These are phyloP conservation scores for Harpagoxenus sublaevis DNA, from an alignment of 2,888 invertebrate species.

Conservation along the genomic window DNA sequence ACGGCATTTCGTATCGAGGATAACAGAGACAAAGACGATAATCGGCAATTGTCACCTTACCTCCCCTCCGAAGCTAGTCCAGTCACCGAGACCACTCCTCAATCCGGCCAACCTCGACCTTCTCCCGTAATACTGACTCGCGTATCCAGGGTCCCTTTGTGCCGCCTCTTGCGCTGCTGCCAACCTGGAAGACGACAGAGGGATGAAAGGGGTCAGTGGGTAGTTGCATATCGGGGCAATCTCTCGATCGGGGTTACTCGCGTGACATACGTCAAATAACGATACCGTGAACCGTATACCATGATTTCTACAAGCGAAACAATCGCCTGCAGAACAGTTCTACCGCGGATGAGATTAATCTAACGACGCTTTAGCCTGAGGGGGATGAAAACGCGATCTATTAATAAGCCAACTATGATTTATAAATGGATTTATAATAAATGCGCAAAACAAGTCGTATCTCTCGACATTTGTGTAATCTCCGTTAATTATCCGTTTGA, in stretches of 20 bases:
- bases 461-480: neutral
- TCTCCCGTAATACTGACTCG: constrained; percentile 85
- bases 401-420: neutral
- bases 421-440: neutral
- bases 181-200: constrained; percentile 89
- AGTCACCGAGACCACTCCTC: constrained; percentile 86
- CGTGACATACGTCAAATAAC: constrained; percentile 15
- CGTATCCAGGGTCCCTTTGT: constrained; percentile 86
- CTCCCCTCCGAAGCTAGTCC: constrained; percentile 86
- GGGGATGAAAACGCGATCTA: neutral
- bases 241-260: constrained; percentile 45
- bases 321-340: neutral
- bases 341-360: neutral
- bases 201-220: constrained; percentile 61
- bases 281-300: neutral
- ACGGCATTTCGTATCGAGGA: neutral
- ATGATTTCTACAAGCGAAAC: neutral
- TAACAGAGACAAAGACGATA: neutral
- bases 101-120: constrained; percentile 85
- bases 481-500: neutral
- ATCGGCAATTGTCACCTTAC: constrained; percentile 72
- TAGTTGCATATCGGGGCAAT: neutral
- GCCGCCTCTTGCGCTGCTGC: constrained; percentile 98
- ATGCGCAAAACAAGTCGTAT: neutral
- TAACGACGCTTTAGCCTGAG: neutral